A percentile compares a stretch with the other conserved stretches of the same genome.
Evolutionary conservation across 1,140 invertebrate genomes (phyloP).

Genomic region (Drosophila grimshawi): DNA sequence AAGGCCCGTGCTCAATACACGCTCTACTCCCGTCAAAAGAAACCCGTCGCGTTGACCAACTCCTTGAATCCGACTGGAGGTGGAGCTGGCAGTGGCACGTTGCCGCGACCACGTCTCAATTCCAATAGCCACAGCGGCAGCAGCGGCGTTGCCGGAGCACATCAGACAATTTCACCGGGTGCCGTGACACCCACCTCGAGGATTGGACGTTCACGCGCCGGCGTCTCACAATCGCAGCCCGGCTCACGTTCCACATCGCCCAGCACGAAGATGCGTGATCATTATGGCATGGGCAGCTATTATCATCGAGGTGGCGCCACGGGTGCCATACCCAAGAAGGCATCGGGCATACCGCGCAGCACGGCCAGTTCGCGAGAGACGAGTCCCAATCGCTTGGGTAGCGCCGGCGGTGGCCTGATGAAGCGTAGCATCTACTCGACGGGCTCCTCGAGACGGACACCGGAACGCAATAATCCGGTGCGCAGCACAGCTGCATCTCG

Average conservation of each 20-base stretch:
- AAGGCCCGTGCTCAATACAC: constrained; percentile 92
- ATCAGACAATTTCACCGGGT: constrained; percentile 66
- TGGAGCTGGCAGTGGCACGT: constrained; percentile 84
- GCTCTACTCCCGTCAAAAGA: constrained; percentile 90
- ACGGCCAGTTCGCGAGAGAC: constrained; percentile 89
- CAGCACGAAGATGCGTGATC: constrained; percentile 89
- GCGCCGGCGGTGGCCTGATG: constrained; percentile 54
- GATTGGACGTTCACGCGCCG: constrained; percentile 84
- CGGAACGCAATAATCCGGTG: constrained; percentile 86
- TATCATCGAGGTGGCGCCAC: constrained; percentile 67
- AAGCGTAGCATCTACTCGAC: constrained; percentile 78
- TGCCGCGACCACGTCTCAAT: constrained; percentile 60
- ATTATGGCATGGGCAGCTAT: constrained; percentile 85
- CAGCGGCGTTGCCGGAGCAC: not conserved
- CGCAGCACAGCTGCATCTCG: constrained; percentile 91
- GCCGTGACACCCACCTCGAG: constrained; percentile 86
- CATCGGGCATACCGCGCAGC: constrained; percentile 90
- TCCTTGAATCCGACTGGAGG: constrained; percentile 85
- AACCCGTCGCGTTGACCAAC: constrained; percentile 78
- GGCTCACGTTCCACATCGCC: constrained; percentile 93
- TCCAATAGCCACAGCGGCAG: constrained; percentile 71
- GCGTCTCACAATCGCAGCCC: constrained; percentile 94
- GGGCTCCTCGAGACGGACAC: constrained; percentile 83
- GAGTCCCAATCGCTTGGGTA: constrained; percentile 85
- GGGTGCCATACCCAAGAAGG: constrained; percentile 85